A percentile compares a stretch with the other conserved stretches of the same genome.
Evolutionary conservation across 92 coral and sea anemone species (phyloP).

Genomic region (Diadumene lineata): DNA sequence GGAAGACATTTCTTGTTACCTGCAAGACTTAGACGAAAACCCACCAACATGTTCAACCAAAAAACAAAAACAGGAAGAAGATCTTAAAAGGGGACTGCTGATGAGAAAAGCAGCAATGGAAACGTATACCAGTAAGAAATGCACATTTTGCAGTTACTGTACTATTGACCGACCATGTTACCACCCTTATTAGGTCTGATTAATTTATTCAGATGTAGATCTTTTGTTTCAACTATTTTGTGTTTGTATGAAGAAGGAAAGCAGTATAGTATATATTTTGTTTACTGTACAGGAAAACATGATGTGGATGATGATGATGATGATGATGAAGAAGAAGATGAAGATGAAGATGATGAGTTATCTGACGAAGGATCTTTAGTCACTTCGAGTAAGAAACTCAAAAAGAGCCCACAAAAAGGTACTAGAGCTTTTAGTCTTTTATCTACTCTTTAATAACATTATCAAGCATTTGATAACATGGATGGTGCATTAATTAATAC

Average conservation of each 20-base stretch:
- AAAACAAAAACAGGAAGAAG: constrained; percentile 25
- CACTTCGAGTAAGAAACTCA: not conserved
- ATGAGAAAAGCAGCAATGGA: constrained; percentile 42
- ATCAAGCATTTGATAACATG: too few relatives aligned
- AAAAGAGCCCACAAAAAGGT: not conserved
- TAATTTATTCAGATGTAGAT: too few relatives aligned
- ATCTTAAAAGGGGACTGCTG: constrained; percentile 29
- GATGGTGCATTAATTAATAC: too few relatives aligned
- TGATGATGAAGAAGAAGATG: constrained; percentile 22
- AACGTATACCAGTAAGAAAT: constrained; percentile 34
- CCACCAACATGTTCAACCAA: constrained; percentile 6
- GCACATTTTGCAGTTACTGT: not conserved
- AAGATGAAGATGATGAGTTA: constrained; percentile 23
- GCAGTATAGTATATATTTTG: too few relatives aligned
- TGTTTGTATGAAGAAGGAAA: constrained; percentile 30
- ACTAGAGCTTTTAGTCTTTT: too few relatives aligned
- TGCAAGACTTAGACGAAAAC: constrained; percentile 8
- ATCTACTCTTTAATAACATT: too few relatives aligned
- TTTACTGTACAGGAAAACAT: too few relatives aligned
- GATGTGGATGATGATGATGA: constrained; percentile 17
- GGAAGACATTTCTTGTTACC: constrained; percentile 36
- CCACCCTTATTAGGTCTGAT: too few relatives aligned
- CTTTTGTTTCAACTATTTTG: too few relatives aligned
- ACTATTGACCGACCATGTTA: too few relatives aligned
- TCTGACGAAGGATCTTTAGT: constrained; percentile 8